These are phyloP conservation scores for Chelon auratus DNA, from an alignment of 2,797 vertebrate genomes.

Conservation along the genomic window DNA sequence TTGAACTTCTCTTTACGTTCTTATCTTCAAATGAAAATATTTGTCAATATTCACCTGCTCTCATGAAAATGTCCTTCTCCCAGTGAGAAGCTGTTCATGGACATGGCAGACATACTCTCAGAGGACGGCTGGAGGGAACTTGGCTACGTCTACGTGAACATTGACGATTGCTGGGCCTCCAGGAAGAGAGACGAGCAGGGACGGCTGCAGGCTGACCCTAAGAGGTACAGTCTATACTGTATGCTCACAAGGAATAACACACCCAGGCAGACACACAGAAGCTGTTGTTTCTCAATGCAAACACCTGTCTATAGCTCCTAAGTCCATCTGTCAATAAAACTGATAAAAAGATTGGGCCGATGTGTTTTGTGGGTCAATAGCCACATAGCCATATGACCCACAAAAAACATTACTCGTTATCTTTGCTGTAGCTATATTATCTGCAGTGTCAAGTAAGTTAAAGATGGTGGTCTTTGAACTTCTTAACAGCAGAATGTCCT, in stretches of 20 bases:
- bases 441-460: constrained; percentile 30
- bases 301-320: neutral
- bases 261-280: neutral
- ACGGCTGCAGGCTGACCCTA: constrained; percentile 86
- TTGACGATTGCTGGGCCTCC: constrained; percentile 95
- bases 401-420: neutral
- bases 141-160: constrained; percentile 93
- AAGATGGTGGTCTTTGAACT: neutral
- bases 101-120: constrained; percentile 91
- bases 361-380: neutral
- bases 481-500: too few species aligned
- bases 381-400: constrained; percentile 10
- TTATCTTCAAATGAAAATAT: too few species aligned
- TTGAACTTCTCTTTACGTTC: too few species aligned
- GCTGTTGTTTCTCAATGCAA: neutral
- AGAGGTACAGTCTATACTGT: constrained; percentile 71
- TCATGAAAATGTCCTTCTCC: neutral
- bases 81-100: constrained; percentile 88
- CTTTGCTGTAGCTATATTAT: neutral
- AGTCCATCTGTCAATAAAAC: constrained; percentile 30
- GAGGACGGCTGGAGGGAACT: constrained; percentile 94
- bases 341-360: neutral
- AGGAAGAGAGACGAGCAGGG: constrained; percentile 85
- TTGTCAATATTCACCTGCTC: too few species aligned
- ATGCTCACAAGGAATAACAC: neutral